Conservation (phyloP, 2,888 invertebrate species). For the Fragum fragum region DNA sequence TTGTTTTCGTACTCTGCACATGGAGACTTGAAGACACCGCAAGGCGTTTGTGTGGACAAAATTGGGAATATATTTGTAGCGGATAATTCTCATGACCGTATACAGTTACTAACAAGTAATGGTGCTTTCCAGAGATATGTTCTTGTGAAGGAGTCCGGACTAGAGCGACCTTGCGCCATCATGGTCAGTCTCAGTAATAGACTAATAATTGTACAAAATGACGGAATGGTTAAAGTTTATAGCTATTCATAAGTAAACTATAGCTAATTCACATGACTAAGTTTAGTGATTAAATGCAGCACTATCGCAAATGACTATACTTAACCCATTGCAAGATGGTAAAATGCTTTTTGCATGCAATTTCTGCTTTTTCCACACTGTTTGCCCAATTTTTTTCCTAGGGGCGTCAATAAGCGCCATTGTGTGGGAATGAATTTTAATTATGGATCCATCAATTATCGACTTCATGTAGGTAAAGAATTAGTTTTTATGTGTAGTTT, state of each 20-base stretch:
- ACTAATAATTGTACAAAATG: constrained; percentile 80
- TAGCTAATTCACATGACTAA: too few relatives aligned
- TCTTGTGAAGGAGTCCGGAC: constrained; percentile 74
- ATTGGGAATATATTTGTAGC: constrained; percentile 80
- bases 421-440: too few relatives aligned
- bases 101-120: constrained; percentile 76
- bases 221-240: constrained; percentile 82
- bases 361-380: not conserved
- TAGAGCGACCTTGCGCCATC: constrained; percentile 79
- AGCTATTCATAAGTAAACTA: constrained; percentile 42
- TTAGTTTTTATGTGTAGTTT: too few relatives aligned
- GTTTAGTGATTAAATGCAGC: too few relatives aligned
- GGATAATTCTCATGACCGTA: constrained; percentile 76
- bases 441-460: too few relatives aligned
- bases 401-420: too few relatives aligned
- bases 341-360: not conserved
- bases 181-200: constrained; percentile 75
- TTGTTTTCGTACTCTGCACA: constrained; percentile 73
- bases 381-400: too few relatives aligned
- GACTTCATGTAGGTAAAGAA: too few relatives aligned
- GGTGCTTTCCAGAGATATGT: constrained; percentile 78
- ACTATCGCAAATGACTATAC: too few relatives aligned
- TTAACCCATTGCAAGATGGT: too few relatives aligned
- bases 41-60: constrained; percentile 79
- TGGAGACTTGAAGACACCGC: constrained; percentile 73